These are phyloP conservation scores for Cantharis flavilabris DNA, from an alignment of 2,888 invertebrate species.

Conservation along the genomic window DNA sequence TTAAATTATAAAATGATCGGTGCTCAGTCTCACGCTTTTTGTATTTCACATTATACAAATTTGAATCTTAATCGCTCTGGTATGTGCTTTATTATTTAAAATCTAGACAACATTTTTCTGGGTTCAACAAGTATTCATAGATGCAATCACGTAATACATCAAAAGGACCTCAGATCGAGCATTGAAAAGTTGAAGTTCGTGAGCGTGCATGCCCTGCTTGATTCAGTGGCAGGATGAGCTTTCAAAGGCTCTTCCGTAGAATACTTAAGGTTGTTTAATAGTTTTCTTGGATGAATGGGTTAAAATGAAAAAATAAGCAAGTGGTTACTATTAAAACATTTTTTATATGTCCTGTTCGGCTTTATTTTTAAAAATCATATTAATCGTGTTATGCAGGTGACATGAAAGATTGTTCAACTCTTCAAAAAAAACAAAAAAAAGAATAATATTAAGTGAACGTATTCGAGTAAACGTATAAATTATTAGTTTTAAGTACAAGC, in stretches of 20 bases:
- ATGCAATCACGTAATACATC: constrained; percentile 44
- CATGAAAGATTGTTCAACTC: neutral
- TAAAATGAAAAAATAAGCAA: constrained; percentile 30
- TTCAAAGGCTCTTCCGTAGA: constrained; percentile 33
- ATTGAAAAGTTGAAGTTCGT: constrained; percentile 43
- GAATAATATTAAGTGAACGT: neutral
- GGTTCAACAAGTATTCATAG: constrained; percentile 21
- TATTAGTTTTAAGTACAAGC: neutral
- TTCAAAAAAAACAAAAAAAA: neutral
- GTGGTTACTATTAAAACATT: constrained; percentile 33
- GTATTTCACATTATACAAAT: neutral
- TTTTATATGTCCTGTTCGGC: constrained; percentile 23
- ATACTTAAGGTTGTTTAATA: constrained; percentile 29
- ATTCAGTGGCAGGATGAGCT: constrained; percentile 49
- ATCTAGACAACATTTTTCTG: constrained; percentile 18
- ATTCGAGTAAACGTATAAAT: neutral
- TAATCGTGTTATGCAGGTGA: constrained; percentile 14
- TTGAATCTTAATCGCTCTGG: constrained; percentile 20
- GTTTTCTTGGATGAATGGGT: constrained; percentile 33
- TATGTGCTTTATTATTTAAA: constrained; percentile 25
- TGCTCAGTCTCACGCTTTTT: neutral
- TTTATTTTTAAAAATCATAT: constrained; percentile 5
- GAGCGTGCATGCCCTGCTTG: constrained; percentile 46
- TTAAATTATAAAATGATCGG: neutral
- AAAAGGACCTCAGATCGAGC: constrained; percentile 35